These are phyloP conservation scores for Heterocephalus glaber DNA, from an alignment of 2,113 vertebrate genomes.

Conservation along the genomic window DNA sequence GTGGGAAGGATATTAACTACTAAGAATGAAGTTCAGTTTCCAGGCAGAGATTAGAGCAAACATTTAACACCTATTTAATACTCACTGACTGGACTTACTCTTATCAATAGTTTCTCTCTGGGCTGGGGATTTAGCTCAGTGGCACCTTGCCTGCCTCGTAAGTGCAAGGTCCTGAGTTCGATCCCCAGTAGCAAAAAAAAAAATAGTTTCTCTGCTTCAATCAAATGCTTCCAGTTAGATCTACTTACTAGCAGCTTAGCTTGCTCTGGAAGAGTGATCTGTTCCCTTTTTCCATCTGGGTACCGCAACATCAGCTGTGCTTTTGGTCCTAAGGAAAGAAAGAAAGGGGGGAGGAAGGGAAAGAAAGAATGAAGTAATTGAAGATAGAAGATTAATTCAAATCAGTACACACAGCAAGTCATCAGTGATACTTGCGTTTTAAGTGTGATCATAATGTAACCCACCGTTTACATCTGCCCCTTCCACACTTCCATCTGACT, in stretches of 20 bases:
- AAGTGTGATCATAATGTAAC: conserved; percentile 17
- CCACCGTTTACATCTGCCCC: conserved; percentile 91
- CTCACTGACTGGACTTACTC: background rate
- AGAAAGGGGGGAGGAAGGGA: background rate
- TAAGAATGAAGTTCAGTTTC: conserved; percentile 26
- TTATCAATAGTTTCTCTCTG: background rate
- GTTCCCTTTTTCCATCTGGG: conserved; percentile 98
- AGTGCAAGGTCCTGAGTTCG: no score
- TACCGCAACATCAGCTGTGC: conserved; percentile 98
- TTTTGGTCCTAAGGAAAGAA: conserved; percentile 93
- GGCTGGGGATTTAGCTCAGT: no score
- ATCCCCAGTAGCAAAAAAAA: no score
- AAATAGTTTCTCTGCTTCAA: background rate
- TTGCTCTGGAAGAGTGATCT: conserved; percentile 96
- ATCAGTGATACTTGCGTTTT: conserved; percentile 30
- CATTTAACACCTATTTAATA: background rate
- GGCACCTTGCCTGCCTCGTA: no score
- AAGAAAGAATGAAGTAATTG: background rate
- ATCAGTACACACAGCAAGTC: conserved; percentile 18
- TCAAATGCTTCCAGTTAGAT: background rate
- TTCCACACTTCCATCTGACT: conserved; percentile 84
- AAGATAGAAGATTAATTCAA: conserved; percentile 41
- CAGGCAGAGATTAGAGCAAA: background rate
- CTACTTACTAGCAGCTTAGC: conserved; percentile 95
- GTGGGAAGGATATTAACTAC: conserved; percentile 43